Conservation (phyloP, 2,888 invertebrate genomes). For the Oscheius sp. region DNA sequence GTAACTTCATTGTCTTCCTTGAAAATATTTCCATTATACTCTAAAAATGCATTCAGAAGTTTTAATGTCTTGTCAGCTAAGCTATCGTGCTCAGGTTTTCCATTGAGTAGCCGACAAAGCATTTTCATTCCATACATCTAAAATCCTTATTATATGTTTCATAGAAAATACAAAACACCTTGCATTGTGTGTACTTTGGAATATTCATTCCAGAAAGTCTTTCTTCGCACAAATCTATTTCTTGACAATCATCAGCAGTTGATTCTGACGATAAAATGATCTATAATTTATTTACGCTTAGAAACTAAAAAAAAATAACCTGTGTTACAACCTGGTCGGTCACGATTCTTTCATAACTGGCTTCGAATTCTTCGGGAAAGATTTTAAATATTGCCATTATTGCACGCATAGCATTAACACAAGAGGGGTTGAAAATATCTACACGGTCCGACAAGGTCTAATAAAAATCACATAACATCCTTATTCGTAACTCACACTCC, state of each 20-base stretch:
- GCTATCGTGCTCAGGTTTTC: slow-evolving; percentile 16
- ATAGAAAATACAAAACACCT: slow-evolving; percentile 23
- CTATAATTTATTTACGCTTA: not conserved
- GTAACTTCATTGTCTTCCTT: slow-evolving; percentile 18
- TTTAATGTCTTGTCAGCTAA: slow-evolving; percentile 37
- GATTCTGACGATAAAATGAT: slow-evolving; percentile 17
- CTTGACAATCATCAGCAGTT: not conserved
- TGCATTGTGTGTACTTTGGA: slow-evolving; percentile 40
- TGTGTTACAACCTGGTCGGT: not conserved
- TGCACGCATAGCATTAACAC: slow-evolving; percentile 33
- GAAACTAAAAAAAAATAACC: not conserved
- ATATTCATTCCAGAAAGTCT: slow-evolving; percentile 38
- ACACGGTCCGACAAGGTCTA: not conserved
- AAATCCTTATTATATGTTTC: not conserved
- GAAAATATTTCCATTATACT: slow-evolving; percentile 37
- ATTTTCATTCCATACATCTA: slow-evolving; percentile 33
- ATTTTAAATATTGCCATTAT: slow-evolving; percentile 18
- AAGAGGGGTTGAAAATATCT: slow-evolving; percentile 2
- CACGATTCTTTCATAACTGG: not conserved
- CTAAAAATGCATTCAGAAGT: slow-evolving; percentile 37
- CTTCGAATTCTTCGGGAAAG: slow-evolving; percentile 7
- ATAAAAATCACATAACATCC: too few species aligned
- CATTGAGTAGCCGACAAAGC: slow-evolving; percentile 24
- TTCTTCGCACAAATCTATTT: slow-evolving; percentile 37
- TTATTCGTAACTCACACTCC: not conserved